Percentiles rank a stretch among this genome's conserved stretches.
phyloP scores from a whole-genome alignment of 2,113 vertebrate genomes.

The Microcebus ravelobensis region DNA sequence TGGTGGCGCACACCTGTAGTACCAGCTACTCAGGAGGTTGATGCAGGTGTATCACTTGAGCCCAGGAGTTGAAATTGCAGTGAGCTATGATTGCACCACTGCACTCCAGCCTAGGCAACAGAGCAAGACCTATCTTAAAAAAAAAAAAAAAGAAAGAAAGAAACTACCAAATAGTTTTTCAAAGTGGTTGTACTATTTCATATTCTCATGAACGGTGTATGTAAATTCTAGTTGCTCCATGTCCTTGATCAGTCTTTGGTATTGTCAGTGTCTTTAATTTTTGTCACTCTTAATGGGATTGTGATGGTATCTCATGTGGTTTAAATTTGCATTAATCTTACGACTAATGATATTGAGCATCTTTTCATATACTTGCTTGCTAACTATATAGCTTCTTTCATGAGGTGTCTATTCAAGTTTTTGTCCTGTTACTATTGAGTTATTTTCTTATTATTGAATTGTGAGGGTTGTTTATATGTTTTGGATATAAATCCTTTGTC shows the following conservation, averaged over 20 bases:
- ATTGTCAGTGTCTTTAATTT: constrained; percentile 7
- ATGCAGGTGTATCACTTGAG: too few species aligned
- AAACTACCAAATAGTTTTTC: not conserved
- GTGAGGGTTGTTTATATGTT: not conserved
- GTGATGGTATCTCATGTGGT: not conserved
- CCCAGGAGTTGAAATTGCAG: too few species aligned
- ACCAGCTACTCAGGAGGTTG: too few species aligned
- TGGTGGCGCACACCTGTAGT: too few species aligned
- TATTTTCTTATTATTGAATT: not conserved
- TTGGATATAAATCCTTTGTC: not conserved
- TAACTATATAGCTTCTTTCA: not conserved
- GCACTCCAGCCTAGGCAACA: too few species aligned
- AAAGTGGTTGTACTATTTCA: not conserved
- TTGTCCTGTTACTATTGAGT: not conserved
- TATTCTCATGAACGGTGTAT: not conserved
- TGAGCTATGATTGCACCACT: too few species aligned
- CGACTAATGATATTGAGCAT: not conserved
- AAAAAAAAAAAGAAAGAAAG: too few species aligned
- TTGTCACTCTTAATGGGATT: not conserved
- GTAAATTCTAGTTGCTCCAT: not conserved
- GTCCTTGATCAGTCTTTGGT: not conserved
- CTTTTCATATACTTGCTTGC: not conserved
- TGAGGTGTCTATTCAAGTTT: not conserved
- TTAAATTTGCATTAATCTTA: not conserved
- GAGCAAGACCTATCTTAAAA: too few species aligned